Conservation (phyloP, 1,140 invertebrate genomes). For the Drosophila mauritiana region DNA sequence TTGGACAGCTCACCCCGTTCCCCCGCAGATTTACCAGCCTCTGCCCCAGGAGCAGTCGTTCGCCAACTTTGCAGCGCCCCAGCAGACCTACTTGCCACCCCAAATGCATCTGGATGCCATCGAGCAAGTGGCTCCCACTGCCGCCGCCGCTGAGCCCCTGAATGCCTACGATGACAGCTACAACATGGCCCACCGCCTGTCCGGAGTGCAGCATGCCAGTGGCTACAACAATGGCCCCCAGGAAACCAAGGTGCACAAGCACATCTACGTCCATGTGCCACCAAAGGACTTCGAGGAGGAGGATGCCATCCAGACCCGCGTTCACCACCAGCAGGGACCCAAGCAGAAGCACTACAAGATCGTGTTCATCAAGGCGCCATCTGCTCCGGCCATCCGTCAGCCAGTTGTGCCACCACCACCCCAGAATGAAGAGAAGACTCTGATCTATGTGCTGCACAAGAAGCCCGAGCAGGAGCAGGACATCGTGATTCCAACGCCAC, state of each 20-base stretch:
- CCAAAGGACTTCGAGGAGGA: conserved; percentile 90
- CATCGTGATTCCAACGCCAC: conserved; percentile 90
- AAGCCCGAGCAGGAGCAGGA: conserved; percentile 91
- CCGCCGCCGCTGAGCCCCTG: conserved; percentile 40
- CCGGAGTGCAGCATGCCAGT: conserved; percentile 70
- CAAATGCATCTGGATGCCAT: conserved; percentile 43
- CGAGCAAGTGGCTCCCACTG: conserved; percentile 53
- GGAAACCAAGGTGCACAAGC: conserved; percentile 87
- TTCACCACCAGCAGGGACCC: conserved; percentile 86
- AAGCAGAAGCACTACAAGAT: conserved; percentile 94
- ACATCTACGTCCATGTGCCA: conserved; percentile 92
- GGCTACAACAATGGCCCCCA: conserved; percentile 70
- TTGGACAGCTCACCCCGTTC: conserved; percentile 45
- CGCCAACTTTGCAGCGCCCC: conserved; percentile 58
- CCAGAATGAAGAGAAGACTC: conserved; percentile 92
- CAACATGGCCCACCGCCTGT: conserved; percentile 74
- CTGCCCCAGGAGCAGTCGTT: conserved; percentile 76
- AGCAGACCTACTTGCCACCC: conserved; percentile 67
- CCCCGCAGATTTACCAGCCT: conserved; percentile 72
- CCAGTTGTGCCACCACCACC: conserved; percentile 87
- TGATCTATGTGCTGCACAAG: conserved; percentile 94
- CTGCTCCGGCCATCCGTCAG: conserved; percentile 89
- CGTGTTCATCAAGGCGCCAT: conserved; percentile 94
- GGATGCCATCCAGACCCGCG: conserved; percentile 85
- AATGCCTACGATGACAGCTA: conserved; percentile 75